Conservation (phyloP, 2,888 invertebrate genomes). For the Cotesia congregata region DNA sequence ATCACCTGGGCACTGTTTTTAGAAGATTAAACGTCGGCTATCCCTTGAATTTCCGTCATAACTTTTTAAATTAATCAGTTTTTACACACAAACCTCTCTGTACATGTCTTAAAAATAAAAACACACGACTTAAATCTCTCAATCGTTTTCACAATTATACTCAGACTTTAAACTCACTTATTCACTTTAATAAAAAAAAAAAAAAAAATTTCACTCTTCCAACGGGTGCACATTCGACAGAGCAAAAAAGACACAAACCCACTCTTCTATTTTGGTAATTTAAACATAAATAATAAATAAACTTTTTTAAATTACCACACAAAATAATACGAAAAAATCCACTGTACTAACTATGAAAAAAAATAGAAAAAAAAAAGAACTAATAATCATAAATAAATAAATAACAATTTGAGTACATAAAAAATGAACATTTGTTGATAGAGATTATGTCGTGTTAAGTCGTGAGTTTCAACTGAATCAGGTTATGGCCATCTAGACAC, state of each 20-base stretch:
- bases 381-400: constrained; percentile 20
- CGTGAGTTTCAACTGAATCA: constrained; percentile 47
- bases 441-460: constrained; percentile 33
- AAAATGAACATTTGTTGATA: constrained; percentile 41
- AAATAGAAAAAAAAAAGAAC: background rate
- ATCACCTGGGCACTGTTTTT: constrained; percentile 52
- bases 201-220: background rate
- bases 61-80: constrained; percentile 33
- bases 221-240: background rate
- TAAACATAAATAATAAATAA: background rate
- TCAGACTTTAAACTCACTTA: background rate
- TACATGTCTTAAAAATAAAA: constrained; percentile 17
- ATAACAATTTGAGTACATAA: constrained; percentile 1
- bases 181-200: background rate
- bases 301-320: background rate
- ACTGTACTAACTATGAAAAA: background rate
- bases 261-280: background rate
- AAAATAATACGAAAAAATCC: background rate
- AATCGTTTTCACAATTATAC: background rate
- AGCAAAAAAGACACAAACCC: background rate
- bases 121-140: constrained; percentile 36
- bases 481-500: constrained; percentile 56
- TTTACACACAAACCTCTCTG: constrained; percentile 28
- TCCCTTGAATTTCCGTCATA: constrained; percentile 36
- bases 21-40: constrained; percentile 51